Percentiles rank a stretch among this genome's conserved stretches.
Conservation (phyloP, 2,797 vertebrate genomes). For the Setipinna tenuifilis region DNA sequence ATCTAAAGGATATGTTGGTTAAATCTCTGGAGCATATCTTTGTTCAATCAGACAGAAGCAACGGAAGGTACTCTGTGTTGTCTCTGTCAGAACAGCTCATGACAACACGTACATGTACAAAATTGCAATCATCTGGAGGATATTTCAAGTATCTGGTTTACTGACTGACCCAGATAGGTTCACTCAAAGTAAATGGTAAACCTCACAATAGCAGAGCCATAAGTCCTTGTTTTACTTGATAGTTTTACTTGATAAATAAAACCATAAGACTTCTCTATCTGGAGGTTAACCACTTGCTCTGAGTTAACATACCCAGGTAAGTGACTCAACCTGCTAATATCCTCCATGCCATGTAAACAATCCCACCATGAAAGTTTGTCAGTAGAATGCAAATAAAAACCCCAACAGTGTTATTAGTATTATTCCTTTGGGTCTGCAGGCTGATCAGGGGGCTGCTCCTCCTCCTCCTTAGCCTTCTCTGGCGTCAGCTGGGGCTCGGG, state of each 20-base stretch:
- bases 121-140: not conserved
- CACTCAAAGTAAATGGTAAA: too few relatives aligned
- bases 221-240: too few relatives aligned
- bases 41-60: not conserved
- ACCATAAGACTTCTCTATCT: too few relatives aligned
- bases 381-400: not conserved
- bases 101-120: not conserved
- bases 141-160: too few relatives aligned
- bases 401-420: not conserved
- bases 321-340: too few relatives aligned
- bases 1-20: not conserved
- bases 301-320: too few relatives aligned
- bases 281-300: too few relatives aligned
- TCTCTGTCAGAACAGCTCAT: not conserved
- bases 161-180: too few relatives aligned
- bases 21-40: not conserved
- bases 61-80: not conserved
- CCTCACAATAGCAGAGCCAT: too few relatives aligned
- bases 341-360: constrained; percentile 6
- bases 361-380: not conserved
- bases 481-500: not conserved
- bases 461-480: too few relatives aligned
- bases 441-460: not conserved
- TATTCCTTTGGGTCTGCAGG: not conserved
- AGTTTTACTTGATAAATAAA: too few relatives aligned